Evolutionary conservation across 2,797 vertebrate species (phyloP).

Genomic region (Tiaroga cobitis): DNA sequence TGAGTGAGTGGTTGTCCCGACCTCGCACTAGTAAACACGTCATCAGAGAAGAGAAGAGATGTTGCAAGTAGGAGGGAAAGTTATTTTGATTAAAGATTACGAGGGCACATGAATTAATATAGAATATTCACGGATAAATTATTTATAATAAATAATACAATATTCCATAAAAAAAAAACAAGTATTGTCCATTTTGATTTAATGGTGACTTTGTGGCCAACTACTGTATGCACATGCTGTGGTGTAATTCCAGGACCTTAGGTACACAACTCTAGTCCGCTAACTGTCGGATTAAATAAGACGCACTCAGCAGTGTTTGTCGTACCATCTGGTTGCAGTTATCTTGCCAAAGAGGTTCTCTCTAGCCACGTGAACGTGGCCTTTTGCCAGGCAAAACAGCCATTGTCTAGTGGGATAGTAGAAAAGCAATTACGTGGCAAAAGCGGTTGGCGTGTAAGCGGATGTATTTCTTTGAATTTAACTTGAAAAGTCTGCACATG

Average conservation of each 20-base stretch:
- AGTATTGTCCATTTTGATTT: no score
- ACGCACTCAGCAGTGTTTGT: conserved; percentile 6
- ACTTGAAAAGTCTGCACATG: not conserved
- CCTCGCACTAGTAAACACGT: no score
- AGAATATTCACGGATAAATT: no score
- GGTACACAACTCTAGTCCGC: not conserved
- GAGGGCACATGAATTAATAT: no score
- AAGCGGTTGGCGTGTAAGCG: conserved; percentile 1
- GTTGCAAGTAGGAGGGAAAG: no score
- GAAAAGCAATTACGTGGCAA: not conserved
- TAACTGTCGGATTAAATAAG: not conserved
- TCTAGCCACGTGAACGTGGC: not conserved
- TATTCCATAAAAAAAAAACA: no score
- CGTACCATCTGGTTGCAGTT: conserved; percentile 20
- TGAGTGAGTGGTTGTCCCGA: no score
- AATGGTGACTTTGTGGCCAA: not conserved
- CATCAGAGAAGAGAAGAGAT: no score
- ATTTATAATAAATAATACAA: no score
- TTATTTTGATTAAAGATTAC: no score
- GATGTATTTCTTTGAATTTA: not conserved
- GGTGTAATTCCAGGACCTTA: not conserved
- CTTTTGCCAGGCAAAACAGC: conserved; percentile 7
- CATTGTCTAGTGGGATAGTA: conserved; percentile 9
- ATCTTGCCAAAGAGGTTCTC: conserved; percentile 1
- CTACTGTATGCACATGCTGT: not conserved